phyloP scores from a whole-genome alignment of 1,140 invertebrate species.

The Bemisia tabaci region DNA sequence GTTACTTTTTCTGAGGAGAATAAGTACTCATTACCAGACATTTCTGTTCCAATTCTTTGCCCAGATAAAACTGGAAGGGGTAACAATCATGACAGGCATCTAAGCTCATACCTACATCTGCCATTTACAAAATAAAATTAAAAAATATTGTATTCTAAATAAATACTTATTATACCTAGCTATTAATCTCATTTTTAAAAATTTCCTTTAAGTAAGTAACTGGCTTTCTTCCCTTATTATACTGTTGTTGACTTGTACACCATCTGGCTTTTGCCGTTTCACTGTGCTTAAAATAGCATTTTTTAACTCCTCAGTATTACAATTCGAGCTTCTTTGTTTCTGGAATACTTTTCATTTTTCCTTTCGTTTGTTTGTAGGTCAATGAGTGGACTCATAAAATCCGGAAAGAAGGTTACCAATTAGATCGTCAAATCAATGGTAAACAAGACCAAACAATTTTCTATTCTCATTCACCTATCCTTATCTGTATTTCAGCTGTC shows the following conservation, averaged over 20 bases:
- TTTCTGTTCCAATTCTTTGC: no score
- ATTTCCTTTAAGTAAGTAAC: not conserved
- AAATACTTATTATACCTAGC: no score
- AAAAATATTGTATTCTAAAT: no score
- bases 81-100: no score
- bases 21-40: no score
- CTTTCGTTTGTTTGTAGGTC: conserved; percentile 54
- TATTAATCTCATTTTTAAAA: not conserved
- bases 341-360: not conserved
- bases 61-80: no score
- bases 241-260: not conserved
- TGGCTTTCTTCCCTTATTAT: not conserved
- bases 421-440: conserved; percentile 87
- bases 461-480: not conserved
- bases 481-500: conserved; percentile 7
- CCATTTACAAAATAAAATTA: no score
- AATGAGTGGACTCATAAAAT: conserved; percentile 90
- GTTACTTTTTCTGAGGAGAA: no score
- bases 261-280: not conserved
- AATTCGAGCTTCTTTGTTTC: not conserved
- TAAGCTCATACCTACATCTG: no score
- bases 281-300: not conserved
- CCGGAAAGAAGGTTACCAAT: conserved; percentile 77
- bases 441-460: conserved; percentile 22
- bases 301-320: not conserved